phyloP scores from a whole-genome alignment of 2,797 vertebrate species.

The Helarctos malayanus region DNA sequence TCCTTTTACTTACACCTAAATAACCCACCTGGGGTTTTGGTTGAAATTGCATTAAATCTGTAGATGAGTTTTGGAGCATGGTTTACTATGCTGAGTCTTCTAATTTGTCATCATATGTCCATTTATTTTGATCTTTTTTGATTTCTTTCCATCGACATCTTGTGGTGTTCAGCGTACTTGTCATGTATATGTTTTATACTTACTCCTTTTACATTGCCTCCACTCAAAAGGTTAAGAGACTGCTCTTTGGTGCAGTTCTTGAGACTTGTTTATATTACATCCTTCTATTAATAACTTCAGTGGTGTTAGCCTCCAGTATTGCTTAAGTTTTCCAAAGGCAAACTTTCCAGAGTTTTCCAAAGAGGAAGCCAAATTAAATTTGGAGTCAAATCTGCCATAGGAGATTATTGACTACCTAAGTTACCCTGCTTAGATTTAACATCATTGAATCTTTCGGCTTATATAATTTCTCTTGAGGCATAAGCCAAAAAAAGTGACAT shows the following conservation, averaged over 20 bases:
- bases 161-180: not conserved
- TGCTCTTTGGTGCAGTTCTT: not conserved
- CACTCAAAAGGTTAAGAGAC: conserved; percentile 6
- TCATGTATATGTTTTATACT: not conserved
- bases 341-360: not conserved
- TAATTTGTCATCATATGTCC: not conserved
- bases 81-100: not conserved
- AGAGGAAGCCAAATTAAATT: conserved; percentile 13
- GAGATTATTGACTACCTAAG: not conserved
- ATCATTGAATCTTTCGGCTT: not conserved
- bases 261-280: not conserved
- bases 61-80: conserved; percentile 20
- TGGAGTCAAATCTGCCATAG: not conserved
- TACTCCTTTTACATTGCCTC: not conserved
- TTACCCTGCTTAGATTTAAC: not conserved
- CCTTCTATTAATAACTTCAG: not conserved
- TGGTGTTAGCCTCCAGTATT: not conserved
- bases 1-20: not conserved
- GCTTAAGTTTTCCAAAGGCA: conserved; percentile 13
- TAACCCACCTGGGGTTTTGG: not conserved
- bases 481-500: not conserved
- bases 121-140: not conserved
- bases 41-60: conserved; percentile 2
- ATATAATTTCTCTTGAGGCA: not conserved
- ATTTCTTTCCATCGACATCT: not conserved